Conservation (phyloP, 1,140 invertebrate species). For the Gyrodactylus salaris region DNA sequence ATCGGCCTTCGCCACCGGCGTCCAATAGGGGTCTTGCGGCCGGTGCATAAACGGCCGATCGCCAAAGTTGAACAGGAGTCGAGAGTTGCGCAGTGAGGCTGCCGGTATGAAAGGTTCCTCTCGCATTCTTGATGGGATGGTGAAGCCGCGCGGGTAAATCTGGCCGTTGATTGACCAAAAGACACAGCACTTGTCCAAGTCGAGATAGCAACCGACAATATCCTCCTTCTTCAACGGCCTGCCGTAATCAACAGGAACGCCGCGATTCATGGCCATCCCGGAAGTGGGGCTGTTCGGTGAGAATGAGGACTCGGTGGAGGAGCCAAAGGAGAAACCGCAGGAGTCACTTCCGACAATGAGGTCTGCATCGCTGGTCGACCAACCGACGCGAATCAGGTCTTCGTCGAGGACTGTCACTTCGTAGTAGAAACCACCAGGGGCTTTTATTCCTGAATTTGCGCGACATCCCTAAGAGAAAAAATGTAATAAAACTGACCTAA, state of each 20-base stretch:
- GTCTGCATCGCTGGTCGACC: background rate
- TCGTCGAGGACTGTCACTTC: background rate
- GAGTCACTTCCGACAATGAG: background rate
- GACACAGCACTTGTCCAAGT: slow-evolving; percentile 4
- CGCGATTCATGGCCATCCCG: background rate
- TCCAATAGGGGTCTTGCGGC: slow-evolving; percentile 3
- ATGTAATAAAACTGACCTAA: too few relatives aligned
- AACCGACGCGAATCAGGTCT: slow-evolving; percentile 1
- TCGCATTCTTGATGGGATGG: background rate
- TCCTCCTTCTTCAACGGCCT: background rate
- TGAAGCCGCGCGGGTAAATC: background rate
- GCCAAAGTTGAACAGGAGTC: slow-evolving; percentile 1
- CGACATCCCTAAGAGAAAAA: slow-evolving; percentile 6
- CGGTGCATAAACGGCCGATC: background rate
- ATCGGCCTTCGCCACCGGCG: background rate
- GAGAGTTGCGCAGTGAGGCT: background rate
- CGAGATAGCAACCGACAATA: background rate
- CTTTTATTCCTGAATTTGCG: background rate
- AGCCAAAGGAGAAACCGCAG: background rate
- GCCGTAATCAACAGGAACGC: background rate
- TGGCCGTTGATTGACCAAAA: background rate
- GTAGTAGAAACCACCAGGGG: slow-evolving; percentile 2
- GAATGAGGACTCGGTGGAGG: background rate
- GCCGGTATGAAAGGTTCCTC: background rate
- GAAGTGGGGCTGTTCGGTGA: background rate